Evolutionary conservation across 2,888 invertebrate genomes (phyloP).

Genomic region (Ypsolopha sequella): DNA sequence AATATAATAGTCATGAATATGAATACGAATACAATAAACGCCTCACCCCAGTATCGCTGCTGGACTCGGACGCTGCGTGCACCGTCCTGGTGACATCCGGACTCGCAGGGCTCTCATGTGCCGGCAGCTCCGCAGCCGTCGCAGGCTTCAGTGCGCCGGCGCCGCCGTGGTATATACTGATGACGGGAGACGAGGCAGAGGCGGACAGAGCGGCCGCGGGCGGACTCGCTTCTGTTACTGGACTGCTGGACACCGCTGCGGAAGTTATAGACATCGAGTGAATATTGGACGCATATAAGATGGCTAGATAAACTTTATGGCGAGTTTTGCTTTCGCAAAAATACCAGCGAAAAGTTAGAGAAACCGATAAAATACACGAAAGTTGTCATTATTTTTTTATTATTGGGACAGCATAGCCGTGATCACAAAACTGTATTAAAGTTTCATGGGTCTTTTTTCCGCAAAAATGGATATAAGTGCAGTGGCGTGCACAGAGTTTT

Average conservation of each 20-base stretch:
- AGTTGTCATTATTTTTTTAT: no score
- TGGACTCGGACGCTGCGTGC: constrained; percentile 40
- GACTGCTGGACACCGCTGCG: constrained; percentile 41
- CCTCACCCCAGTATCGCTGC: constrained; percentile 57
- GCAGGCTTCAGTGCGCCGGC: constrained; percentile 7
- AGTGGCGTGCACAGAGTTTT: no score
- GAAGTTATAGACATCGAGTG: neutral
- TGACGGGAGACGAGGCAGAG: constrained; percentile 62
- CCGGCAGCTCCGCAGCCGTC: constrained; percentile 11
- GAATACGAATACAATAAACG: neutral
- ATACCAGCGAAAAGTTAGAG: no score
- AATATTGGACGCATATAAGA: no score
- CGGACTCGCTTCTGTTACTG: constrained; percentile 28
- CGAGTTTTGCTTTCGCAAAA: no score
- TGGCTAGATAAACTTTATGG: no score
- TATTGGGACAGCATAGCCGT: no score
- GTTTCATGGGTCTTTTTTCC: no score
- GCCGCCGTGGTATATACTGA: constrained; percentile 20
- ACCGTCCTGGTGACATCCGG: constrained; percentile 4
- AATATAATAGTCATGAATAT: neutral
- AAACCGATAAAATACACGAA: no score
- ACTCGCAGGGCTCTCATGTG: constrained; percentile 6
- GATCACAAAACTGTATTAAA: no score
- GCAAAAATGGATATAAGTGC: no score
- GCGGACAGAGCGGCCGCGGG: constrained; percentile 32